Conservation (phyloP, 2,113 vertebrate genomes). For the Shinisaurus crocodilurus region DNA sequence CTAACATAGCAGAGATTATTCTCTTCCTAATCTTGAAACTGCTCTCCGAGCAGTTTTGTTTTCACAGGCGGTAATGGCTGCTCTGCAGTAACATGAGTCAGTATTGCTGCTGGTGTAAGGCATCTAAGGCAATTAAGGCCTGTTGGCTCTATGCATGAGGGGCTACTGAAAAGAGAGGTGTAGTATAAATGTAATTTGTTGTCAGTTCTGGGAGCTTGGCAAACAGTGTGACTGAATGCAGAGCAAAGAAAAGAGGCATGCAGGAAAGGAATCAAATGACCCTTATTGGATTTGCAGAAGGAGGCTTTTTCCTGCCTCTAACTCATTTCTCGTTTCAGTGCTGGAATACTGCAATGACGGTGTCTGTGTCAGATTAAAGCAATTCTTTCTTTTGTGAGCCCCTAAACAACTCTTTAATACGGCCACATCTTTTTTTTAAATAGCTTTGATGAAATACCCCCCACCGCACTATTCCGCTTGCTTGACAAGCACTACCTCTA, state of each 20-base stretch:
- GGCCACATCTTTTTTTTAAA: not conserved
- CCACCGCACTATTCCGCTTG: not conserved
- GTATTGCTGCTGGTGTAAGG: not conserved
- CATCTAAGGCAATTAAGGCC: not conserved
- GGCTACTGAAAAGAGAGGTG: not conserved
- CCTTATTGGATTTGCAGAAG: not conserved
- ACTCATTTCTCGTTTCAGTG: not conserved
- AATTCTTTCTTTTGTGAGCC: not conserved
- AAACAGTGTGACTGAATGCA: not conserved
- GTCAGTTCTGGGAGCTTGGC: not conserved
- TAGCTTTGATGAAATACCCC: not conserved
- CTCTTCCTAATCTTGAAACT: not conserved
- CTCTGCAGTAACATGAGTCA: not conserved
- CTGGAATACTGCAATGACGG: not conserved
- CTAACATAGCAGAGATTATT: not conserved
- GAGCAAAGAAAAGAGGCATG: not conserved
- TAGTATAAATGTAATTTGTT: not conserved
- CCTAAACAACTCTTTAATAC: conserved; percentile 1
- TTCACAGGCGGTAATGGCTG: not conserved
- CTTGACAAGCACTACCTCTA: not conserved
- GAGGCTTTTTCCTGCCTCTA: conserved; percentile 3
- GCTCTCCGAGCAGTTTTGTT: not conserved
- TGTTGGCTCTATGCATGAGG: not conserved
- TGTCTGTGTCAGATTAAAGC: not conserved
- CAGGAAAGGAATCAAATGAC: not conserved